Conservation (phyloP, 2,797 vertebrate genomes). For the Acomys russatus region DNA sequence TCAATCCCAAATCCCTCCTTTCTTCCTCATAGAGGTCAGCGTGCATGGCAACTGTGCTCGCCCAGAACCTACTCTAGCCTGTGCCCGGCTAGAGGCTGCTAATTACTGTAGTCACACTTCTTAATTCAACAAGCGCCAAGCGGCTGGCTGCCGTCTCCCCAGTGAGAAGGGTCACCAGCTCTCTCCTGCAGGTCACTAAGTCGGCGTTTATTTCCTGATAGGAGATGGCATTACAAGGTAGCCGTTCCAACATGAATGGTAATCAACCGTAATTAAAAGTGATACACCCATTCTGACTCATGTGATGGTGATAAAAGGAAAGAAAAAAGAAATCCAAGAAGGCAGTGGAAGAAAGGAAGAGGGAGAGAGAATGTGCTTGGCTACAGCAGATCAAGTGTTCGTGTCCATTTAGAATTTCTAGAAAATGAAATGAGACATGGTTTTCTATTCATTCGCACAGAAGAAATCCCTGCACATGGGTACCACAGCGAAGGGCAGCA, state of each 20-base stretch:
- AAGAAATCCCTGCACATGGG: not conserved
- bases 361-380: not conserved
- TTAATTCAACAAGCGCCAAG: slow-evolving; percentile 88
- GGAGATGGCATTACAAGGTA: slow-evolving; percentile 87
- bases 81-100: slow-evolving; percentile 85
- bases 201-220: slow-evolving; percentile 85
- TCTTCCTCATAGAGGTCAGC: slow-evolving; percentile 86
- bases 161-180: slow-evolving; percentile 88
- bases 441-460: slow-evolving; percentile 23
- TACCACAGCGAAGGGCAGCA: not conserved
- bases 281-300: slow-evolving; percentile 89
- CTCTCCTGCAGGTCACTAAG: slow-evolving; percentile 86
- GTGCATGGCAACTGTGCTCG: slow-evolving; percentile 76
- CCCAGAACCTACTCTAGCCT: slow-evolving; percentile 79
- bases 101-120: slow-evolving; percentile 92
- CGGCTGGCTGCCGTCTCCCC: slow-evolving; percentile 85
- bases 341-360: not conserved
- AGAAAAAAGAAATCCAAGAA: slow-evolving; percentile 54
- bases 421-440: slow-evolving; percentile 27
- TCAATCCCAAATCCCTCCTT: slow-evolving; percentile 75
- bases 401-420: slow-evolving; percentile 58
- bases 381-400: slow-evolving; percentile 40
- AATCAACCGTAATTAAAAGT: slow-evolving; percentile 87
- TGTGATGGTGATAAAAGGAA: slow-evolving; percentile 53
- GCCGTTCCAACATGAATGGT: slow-evolving; percentile 89